Evolutionary conservation across 1,140 invertebrate genomes (phyloP).

Genomic region (Lasioglossum baleicum): DNA sequence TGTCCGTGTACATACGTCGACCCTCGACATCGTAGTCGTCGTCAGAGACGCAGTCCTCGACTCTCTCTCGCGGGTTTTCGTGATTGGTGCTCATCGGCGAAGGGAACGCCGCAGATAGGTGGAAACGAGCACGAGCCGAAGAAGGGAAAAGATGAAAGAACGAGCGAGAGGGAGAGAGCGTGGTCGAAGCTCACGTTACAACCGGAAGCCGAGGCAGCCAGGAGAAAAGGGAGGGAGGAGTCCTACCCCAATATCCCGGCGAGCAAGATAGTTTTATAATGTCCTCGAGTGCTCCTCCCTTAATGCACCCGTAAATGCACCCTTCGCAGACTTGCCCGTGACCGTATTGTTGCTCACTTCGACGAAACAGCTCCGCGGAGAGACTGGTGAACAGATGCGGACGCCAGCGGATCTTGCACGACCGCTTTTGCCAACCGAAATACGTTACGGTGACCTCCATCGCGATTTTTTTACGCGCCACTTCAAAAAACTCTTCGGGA

Average conservation of each 20-base stretch:
- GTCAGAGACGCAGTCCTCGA: constrained; percentile 22
- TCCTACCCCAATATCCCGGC: constrained; percentile 62
- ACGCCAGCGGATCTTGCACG: constrained; percentile 41
- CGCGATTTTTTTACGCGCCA: background rate
- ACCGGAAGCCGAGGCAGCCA: constrained; percentile 60
- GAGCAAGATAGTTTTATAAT: constrained; percentile 68
- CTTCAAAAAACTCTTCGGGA: background rate
- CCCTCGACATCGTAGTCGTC: constrained; percentile 32
- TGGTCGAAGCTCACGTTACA: constrained; percentile 62
- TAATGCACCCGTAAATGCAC: constrained; percentile 65
- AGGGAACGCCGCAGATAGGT: background rate
- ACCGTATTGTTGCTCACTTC: constrained; percentile 66
- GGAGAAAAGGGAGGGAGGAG: constrained; percentile 53
- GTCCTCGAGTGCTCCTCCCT: constrained; percentile 68
- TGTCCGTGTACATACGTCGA: constrained; percentile 25
- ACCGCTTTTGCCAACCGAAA: constrained; percentile 26
- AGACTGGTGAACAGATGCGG: constrained; percentile 52
- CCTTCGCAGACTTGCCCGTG: constrained; percentile 32
- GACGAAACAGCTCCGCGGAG: constrained; percentile 1
- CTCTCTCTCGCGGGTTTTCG: constrained; percentile 7
- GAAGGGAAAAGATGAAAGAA: constrained; percentile 12
- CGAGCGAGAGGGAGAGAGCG: constrained; percentile 26
- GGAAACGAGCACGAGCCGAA: background rate
- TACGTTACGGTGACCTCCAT: constrained; percentile 49
- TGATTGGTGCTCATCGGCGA: constrained; percentile 34